Evolutionary conservation across 1,140 invertebrate species (phyloP).

Genomic region (Druon quercuslanigerum): DNA sequence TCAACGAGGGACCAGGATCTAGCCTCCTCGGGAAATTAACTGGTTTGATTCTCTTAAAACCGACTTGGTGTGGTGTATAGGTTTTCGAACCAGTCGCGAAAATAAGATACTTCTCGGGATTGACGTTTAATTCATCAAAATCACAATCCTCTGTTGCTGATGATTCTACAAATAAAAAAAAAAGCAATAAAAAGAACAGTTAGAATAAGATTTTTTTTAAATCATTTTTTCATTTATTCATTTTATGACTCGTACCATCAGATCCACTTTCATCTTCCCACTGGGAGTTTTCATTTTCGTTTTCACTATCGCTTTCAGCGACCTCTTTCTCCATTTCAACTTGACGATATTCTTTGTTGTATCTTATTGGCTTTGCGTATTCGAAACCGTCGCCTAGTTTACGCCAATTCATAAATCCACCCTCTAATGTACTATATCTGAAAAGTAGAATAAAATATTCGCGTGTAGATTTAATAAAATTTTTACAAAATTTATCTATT

Average conservation of each 20-base stretch:
- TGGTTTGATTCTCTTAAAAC: constrained; percentile 87
- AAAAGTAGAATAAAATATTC: constrained; percentile 3
- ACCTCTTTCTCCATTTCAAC: constrained; percentile 73
- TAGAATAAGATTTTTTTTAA: constrained; percentile 20
- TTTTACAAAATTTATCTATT: no score
- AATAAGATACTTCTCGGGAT: constrained; percentile 86
- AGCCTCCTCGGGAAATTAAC: constrained; percentile 83
- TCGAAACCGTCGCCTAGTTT: constrained; percentile 74
- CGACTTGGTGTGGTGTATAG: constrained; percentile 92
- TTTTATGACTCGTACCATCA: constrained; percentile 44
- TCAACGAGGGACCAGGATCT: constrained; percentile 82
- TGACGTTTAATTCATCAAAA: constrained; percentile 74
- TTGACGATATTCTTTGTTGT: constrained; percentile 78
- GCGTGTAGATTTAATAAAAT: no score
- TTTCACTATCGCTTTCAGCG: constrained; percentile 66
- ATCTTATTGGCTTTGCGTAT: constrained; percentile 77
- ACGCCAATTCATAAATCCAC: constrained; percentile 75
- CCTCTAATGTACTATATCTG: constrained; percentile 72
- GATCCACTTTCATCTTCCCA: constrained; percentile 55
- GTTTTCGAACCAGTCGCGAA: constrained; percentile 91
- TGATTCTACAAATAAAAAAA: constrained; percentile 54
- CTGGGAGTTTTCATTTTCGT: constrained; percentile 53
- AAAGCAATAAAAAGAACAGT: constrained; percentile 29
- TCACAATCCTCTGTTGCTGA: constrained; percentile 73
- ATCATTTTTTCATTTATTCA: background rate